A percentile compares a stretch with the other conserved stretches of the same genome.
These are phyloP conservation scores for Pachyrhynchus sulphureomaculatus DNA, from an alignment of 1,140 invertebrate species.

Conservation along the genomic window DNA sequence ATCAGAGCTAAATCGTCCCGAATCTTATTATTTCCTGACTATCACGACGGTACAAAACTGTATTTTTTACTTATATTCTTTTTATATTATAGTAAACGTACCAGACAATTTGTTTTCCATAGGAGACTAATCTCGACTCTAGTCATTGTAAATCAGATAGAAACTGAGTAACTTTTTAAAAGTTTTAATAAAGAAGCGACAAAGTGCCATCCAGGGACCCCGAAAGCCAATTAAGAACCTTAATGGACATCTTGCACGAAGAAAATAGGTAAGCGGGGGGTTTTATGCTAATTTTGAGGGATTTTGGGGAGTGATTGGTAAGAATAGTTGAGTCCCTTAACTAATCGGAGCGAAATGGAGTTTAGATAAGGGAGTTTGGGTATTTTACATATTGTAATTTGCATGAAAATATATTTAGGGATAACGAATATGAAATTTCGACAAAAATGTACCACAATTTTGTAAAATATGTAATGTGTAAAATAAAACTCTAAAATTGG, in stretches of 20 bases:
- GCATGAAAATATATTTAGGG: neutral
- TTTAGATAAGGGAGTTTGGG: neutral
- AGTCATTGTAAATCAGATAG: conserved; percentile 14
- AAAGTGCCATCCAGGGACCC: conserved; percentile 28
- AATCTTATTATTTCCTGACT: no score
- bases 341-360: conserved; percentile 14
- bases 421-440: no score
- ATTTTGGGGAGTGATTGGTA: conserved; percentile 15
- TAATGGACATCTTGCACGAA: conserved; percentile 45
- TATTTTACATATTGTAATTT: no score
- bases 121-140: conserved; percentile 16
- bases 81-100: no score
- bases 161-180: conserved; percentile 23
- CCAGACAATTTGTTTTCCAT: conserved; percentile 4
- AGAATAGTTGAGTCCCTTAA: conserved; percentile 23
- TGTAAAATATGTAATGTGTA: no score
- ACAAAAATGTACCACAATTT: no score
- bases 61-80: no score
- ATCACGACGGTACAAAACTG: neutral
- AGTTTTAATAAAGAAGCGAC: conserved; percentile 38
- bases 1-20: no score
- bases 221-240: conserved; percentile 30
- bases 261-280: conserved; percentile 42
- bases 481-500: no score
- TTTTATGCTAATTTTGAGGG: conserved; percentile 30